These are phyloP conservation scores for Climacteris rufus DNA, from an alignment of 2,113 vertebrate genomes.

Conservation along the genomic window DNA sequence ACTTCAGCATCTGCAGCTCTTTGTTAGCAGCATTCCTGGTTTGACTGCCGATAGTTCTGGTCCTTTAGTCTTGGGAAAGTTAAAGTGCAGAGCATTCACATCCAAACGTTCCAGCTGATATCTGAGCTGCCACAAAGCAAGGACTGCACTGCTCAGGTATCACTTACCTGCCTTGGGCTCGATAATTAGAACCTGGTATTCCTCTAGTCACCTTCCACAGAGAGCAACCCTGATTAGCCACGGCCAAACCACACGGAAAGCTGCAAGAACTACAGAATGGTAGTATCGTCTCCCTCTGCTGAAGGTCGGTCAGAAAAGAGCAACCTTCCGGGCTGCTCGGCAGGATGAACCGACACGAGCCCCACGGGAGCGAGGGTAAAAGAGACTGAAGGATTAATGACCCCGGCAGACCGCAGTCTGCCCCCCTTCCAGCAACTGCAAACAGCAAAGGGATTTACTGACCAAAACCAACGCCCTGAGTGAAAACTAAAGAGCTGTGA, in stretches of 20 bases:
- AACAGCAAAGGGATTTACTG: background rate
- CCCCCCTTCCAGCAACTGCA: background rate
- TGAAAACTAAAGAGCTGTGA: background rate
- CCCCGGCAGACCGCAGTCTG: background rate
- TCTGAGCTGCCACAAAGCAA: background rate
- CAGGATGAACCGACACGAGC: rapidly evolving
- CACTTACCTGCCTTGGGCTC: background rate
- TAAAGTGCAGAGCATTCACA: background rate
- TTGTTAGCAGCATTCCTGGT: background rate
- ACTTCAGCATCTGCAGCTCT: background rate
- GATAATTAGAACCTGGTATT: background rate
- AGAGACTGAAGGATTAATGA: background rate
- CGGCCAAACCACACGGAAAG: background rate
- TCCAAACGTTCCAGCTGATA: background rate
- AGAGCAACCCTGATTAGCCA: background rate
- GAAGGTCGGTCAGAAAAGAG: background rate
- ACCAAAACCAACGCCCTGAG: background rate
- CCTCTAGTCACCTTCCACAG: background rate
- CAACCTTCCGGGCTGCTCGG: background rate
- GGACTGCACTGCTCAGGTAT: background rate
- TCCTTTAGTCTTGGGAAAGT: background rate
- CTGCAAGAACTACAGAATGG: background rate
- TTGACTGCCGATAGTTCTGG: background rate
- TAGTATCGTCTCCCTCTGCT: background rate
- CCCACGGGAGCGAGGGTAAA: background rate